Evolutionary conservation across 1,140 invertebrate genomes (phyloP), one percentile per base, ranked within the genome.

Genomic region (Drosophila nigrodunni): DNA sequence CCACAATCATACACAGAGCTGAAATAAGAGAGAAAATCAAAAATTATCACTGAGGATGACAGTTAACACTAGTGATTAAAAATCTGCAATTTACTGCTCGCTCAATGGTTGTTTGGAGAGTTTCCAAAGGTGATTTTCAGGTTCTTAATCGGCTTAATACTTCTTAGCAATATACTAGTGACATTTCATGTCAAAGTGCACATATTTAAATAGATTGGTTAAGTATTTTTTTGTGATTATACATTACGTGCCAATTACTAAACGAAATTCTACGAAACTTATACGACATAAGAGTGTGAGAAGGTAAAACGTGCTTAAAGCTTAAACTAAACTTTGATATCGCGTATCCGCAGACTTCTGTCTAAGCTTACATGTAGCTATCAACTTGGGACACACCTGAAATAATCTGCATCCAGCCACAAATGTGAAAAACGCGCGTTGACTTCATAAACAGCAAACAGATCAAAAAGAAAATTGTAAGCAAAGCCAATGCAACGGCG

Each of bases 361-460:
- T 41, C 4, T 41, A 15, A 15, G 54, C 37, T 44, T 52, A 58
- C 41, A 21, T 55, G 18, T 1, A 57, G 39, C 62, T 49, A n/a
- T 4, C 13, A 7, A 57, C 7, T 35, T 47, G 15, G 21, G 25
- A 25, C 41, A 58, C 93, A 99, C 98, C 97, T 93, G 97, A 98
- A 78, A 98, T 93, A 8, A 98, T 93, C 93, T 99, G 98, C 93
- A 99, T 94, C 97, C 97, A 98, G 35, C 96, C 98, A 91, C 97
- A 98, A 59, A 99, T 95, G 88, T 97, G 96, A 92, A 98, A 98
- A 9, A 99, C 98, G 8, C 96, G 98, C 2, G 97, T 97, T n/a
- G 97, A 96, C 82, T 97, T 97, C 92, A 97, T 96, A 93, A 99
- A 98, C 93, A 98, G 97, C 93, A 99, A 98, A 75, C 99, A 95